Percentiles rank a stretch among this genome's conserved stretches.
phyloP scores from a whole-genome alignment of 1,140 invertebrate species.

The Tigriopus japonicus region DNA sequence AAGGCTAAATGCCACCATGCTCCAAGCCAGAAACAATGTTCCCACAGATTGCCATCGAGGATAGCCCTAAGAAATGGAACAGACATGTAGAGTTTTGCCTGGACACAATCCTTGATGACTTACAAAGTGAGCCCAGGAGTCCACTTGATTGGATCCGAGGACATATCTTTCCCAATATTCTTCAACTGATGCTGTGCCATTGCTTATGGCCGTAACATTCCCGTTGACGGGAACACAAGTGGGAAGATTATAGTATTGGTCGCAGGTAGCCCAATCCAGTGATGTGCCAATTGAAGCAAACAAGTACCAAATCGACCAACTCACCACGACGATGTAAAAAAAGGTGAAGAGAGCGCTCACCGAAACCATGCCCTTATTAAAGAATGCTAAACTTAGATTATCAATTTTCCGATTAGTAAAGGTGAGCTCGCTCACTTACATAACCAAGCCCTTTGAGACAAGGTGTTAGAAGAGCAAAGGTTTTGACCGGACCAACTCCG shows the following conservation, averaged over 20 bases:
- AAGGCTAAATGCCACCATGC: slow-evolving; percentile 50
- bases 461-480: slow-evolving; percentile 1
- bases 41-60: slow-evolving; percentile 22
- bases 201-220: not conserved
- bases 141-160: not conserved
- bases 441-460: slow-evolving; percentile 1
- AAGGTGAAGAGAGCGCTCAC: slow-evolving; percentile 24
- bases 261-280: slow-evolving; percentile 3
- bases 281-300: not conserved
- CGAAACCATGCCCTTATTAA: slow-evolving; percentile 29
- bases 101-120: too few relatives aligned
- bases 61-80: not conserved
- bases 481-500: slow-evolving; percentile 11
- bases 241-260: not conserved
- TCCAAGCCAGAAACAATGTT: slow-evolving; percentile 53
- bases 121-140: not conserved
- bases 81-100: too few relatives aligned
- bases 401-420: too few relatives aligned
- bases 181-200: slow-evolving; percentile 5
- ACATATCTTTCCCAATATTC: slow-evolving; percentile 13
- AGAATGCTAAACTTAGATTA: not conserved
- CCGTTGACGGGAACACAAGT: slow-evolving; percentile 1
- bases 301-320: slow-evolving; percentile 13
- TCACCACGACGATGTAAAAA: slow-evolving; percentile 13
- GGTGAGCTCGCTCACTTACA: not conserved